A percentile compares a stretch with the other conserved stretches of the same genome.
These are phyloP conservation scores for Hyphantria cunea DNA, from an alignment of 1,140 invertebrate genomes.

Conservation along the genomic window DNA sequence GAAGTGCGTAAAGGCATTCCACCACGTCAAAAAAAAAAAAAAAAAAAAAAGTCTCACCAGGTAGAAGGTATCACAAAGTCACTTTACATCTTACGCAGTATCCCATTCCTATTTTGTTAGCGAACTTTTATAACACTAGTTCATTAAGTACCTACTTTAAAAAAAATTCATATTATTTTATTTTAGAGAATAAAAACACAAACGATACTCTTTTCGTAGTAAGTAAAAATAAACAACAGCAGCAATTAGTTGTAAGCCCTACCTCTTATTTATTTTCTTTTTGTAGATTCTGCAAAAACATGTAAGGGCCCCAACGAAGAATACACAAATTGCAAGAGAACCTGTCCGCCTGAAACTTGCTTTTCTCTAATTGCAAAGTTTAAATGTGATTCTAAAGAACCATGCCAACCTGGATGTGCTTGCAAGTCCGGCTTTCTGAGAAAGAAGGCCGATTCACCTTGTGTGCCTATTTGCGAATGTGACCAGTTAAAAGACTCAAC, in stretches of 20 bases:
- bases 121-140: no score
- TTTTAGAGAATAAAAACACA: no score
- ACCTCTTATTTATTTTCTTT: background rate
- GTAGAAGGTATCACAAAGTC: no score
- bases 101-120: no score
- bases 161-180: no score
- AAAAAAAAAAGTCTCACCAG: no score
- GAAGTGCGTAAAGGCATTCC: no score
- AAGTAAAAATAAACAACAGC: background rate
- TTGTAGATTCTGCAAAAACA: background rate
- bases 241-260: no score
- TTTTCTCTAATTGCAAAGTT: constrained; percentile 6
- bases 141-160: no score
- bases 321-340: constrained; percentile 8
- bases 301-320: constrained; percentile 18
- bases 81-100: no score
- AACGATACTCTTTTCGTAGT: background rate
- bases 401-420: constrained; percentile 12
- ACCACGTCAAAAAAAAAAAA: no score
- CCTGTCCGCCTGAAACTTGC: constrained; percentile 24
- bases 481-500: background rate
- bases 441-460: constrained; percentile 1
- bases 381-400: constrained; percentile 9
- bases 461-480: constrained; percentile 16
- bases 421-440: constrained; percentile 21